These are phyloP conservation scores for Heteropelma amictum DNA, from an alignment of 2,888 invertebrate species.

Conservation along the genomic window DNA sequence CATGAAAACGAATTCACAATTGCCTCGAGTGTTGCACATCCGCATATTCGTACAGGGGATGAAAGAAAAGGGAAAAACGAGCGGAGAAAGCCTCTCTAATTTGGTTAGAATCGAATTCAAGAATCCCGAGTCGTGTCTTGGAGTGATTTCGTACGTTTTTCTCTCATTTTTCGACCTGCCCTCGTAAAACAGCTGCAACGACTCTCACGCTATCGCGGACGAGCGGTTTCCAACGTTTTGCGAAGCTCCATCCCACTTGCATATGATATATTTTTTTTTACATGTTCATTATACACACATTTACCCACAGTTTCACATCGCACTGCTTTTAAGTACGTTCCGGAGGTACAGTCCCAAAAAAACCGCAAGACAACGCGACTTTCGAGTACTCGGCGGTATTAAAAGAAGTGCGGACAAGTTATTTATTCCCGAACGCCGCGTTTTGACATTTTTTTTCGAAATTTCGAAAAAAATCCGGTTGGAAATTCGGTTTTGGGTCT, in stretches of 20 bases:
- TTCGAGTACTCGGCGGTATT: too few species aligned
- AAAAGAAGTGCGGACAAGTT: too few species aligned
- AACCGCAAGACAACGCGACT: too few species aligned
- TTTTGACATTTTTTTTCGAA: too few species aligned
- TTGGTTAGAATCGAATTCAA: constrained; percentile 76
- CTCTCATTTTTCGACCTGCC: constrained; percentile 30
- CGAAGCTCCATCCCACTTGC: too few species aligned
- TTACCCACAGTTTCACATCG: too few species aligned
- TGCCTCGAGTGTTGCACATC: neutral
- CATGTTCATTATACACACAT: neutral
- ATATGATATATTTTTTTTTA: too few species aligned
- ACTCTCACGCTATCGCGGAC: constrained; percentile 48
- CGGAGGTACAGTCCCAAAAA: too few species aligned
- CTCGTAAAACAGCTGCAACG: constrained; percentile 41
- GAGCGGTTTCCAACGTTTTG: constrained; percentile 17
- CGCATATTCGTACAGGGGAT: neutral
- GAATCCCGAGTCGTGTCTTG: constrained; percentile 59
- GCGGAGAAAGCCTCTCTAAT: constrained; percentile 65
- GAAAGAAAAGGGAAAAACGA: neutral
- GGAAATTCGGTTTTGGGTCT: too few species aligned
- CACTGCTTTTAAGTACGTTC: too few species aligned
- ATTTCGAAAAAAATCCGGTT: too few species aligned
- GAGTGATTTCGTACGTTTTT: constrained; percentile 50
- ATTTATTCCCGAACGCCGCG: too few species aligned
- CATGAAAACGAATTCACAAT: neutral